Base-by-base conservation (phyloP, 2,113 vertebrate species). In the Callionymus lyra region DNA sequence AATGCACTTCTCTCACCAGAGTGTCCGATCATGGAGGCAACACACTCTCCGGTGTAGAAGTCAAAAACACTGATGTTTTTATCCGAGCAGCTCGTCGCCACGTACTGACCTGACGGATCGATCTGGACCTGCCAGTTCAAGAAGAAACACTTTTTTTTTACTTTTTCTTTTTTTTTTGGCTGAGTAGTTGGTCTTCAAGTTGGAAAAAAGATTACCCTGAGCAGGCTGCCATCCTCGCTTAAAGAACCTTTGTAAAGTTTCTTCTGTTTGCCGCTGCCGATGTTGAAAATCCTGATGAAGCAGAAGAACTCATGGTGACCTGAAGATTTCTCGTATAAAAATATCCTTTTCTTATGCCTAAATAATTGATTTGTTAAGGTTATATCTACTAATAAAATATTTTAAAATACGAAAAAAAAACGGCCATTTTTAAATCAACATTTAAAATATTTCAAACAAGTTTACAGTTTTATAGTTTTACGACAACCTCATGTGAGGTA, bases 41-140 rank as follows among this genome's bases (percentile, higher is more conserved):
- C 88, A 47, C 91, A 96, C 50, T 95, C 93, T 42, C 95, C 95
- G 2, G 89, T 90, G 72, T 75, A 87, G 77, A 98, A 93, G 75
- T 99, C 93, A 37, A 95, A 93, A 76, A 99, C 88, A 75, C 86
- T 90, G 65, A 99, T 89, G 70, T 88, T 98, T 80, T 99, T 99
- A 70, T 96, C 87, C 0, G 95, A 97, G 80, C 90, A 92, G 77
- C 94, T 97, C 39, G 93, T 92, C 46, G 95, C 95, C 53, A 98
- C 89, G 38, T 92, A 99, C 64, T 90, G 85, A 56, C 95, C 94
- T 1, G 95, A 99, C 1, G 92, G 94, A 80, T 99, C 95, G 0
- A 86, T 90, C 72, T 98, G 91, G 31, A 99, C 90, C 95, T 98
- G 65, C 48, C 55, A 38, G 50, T 42, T 12, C 16, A 61, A 40